A percentile compares a stretch with the other conserved stretches of the same genome.
These are phyloP conservation scores for Dryoscopus gambensis DNA, from an alignment of 2,113 vertebrate species.

Conservation along the genomic window DNA sequence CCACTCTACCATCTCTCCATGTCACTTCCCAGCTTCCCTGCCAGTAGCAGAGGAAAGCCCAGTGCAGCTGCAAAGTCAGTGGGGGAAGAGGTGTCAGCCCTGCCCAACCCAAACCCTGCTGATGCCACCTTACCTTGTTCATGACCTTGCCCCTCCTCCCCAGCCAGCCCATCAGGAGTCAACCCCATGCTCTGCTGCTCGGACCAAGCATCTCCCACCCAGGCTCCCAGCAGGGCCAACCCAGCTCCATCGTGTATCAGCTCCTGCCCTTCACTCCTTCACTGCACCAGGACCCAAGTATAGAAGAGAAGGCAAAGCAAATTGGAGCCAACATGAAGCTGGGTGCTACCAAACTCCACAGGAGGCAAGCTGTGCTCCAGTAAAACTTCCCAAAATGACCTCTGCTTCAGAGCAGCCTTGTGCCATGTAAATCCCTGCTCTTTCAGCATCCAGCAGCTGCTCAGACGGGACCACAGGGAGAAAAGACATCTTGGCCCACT, in stretches of 20 bases:
- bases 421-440: neutral
- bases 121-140: neutral
- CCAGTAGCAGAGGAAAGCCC: neutral
- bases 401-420: neutral
- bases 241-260: fast-evolving
- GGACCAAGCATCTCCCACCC: neutral
- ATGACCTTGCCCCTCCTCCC: neutral
- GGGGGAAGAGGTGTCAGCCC: neutral
- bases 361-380: neutral
- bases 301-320: neutral
- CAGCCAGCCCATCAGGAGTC: neutral
- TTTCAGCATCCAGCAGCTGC: neutral
- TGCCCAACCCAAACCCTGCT: neutral
- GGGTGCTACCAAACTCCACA: neutral
- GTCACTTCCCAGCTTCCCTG: neutral
- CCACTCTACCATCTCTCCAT: neutral
- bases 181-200: neutral
- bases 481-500: neutral
- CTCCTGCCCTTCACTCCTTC: neutral
- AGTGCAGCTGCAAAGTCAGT: neutral
- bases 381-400: neutral
- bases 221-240: neutral
- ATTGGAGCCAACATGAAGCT: neutral
- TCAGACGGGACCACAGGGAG: neutral
- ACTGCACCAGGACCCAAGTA: neutral